Base-by-base conservation (phyloP, 2,113 vertebrate genomes). In the Cyphomyrus plagiostoma region DNA sequence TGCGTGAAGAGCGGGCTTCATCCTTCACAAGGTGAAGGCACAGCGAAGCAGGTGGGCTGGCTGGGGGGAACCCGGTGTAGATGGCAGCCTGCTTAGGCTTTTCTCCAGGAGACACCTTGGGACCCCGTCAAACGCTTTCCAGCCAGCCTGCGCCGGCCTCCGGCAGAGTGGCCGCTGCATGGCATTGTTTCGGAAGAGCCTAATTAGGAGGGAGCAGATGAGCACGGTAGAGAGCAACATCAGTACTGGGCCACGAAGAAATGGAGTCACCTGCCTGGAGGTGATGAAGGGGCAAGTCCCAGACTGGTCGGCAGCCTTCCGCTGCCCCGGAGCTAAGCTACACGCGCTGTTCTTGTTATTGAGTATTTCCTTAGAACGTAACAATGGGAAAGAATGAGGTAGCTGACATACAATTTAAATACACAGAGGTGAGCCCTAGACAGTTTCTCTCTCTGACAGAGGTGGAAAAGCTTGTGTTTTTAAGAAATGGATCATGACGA, bases 381-480 rank as follows among this genome's bases (percentile, higher is more conserved):
- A 84, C 21, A n/a, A 84, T 48, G 82, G 82, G 42, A 84, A 48
- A 48, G 88, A 89, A 70, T 89, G 89, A 91, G 91, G 91, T 90
- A 90, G 91, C 89, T 89, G 88, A 48, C 45, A 30, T 89, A 89
- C 89, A 83, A 86, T 91, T 90, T 90, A 90, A 89, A 91, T 91
- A 90, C 91, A 91, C 88, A 87, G 86, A 89, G 70, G 86, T 83
- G 88, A 46, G 80, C 66, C 89, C 62, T 89, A 77, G 88, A 88
- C 39, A 48, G 50, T 89, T 90, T 21, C 80, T 46, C 48, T 49
- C 45, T 84, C 39, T 84, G 82, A 84, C 42, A 84, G 42, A 84
- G 74, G 74, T 87, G 89, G 86, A 21, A 26, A 82, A 74, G 86
- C 88, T 52, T 88, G 89, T 88, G 35, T 88, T 23, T 58, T 88